These are phyloP conservation scores for Tachyglossus aculeatus DNA, from an alignment of 2,797 vertebrate genomes.

Conservation along the genomic window DNA sequence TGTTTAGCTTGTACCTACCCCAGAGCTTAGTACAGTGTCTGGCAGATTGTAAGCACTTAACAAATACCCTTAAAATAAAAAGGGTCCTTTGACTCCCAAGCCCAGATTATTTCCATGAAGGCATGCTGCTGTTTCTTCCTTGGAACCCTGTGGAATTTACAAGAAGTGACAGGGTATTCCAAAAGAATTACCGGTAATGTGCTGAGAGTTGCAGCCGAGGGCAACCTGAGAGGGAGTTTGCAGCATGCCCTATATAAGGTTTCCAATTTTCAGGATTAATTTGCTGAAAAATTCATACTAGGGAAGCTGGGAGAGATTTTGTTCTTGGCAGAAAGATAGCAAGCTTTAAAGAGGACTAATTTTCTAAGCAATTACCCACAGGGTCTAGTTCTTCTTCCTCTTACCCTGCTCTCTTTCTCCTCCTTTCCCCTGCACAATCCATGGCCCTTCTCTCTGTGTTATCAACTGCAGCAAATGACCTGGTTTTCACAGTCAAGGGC, in stretches of 20 bases:
- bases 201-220: rapidly evolving
- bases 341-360: neutral
- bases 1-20: too few species aligned
- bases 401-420: constrained; percentile 11
- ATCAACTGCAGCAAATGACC: constrained; percentile 50
- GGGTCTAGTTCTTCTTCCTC: constrained; percentile 35
- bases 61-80: too few species aligned
- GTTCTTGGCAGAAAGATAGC: neutral
- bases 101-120: too few species aligned
- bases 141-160: neutral
- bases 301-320: neutral
- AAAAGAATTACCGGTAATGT: neutral
- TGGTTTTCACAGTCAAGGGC: too few species aligned
- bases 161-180: neutral
- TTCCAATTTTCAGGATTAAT: neutral
- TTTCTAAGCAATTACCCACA: constrained; percentile 36
- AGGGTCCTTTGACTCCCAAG: too few species aligned
- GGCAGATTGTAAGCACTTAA: too few species aligned
- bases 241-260: neutral
- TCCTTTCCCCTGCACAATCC: constrained; percentile 53
- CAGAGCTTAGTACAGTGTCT: too few species aligned
- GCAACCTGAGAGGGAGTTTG: neutral
- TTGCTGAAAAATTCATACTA: neutral
- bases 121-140: too few species aligned
- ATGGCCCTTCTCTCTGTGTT: constrained; percentile 8